A percentile compares a stretch with the other conserved stretches of the same genome.
Conservation (phyloP, 2,888 invertebrate genomes). For the Pseudolycoriella hygida region DNA sequence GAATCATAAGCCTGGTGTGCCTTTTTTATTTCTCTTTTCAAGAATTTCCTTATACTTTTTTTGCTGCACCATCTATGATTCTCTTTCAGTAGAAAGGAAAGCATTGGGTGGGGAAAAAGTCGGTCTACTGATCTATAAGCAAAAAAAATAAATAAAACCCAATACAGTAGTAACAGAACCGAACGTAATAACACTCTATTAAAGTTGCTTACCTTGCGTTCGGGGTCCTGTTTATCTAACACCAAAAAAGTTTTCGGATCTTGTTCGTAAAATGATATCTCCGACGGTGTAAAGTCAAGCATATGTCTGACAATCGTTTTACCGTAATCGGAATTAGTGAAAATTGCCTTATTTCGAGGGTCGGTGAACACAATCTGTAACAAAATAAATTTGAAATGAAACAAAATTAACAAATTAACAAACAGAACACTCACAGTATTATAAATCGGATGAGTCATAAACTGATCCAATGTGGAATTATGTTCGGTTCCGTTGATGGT, state of each 20-base stretch:
- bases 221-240: conserved; percentile 51
- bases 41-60: too few species aligned
- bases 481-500: conserved; percentile 33
- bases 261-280: conserved; percentile 56
- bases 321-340: conserved; percentile 59
- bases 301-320: conserved; percentile 40
- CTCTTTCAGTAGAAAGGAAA: too few species aligned
- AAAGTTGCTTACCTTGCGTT: conserved; percentile 37
- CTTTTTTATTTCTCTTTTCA: too few species aligned
- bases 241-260: conserved; percentile 51
- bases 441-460: conserved; percentile 66
- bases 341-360: conserved; percentile 53
- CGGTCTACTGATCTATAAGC: too few species aligned
- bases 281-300: conserved; percentile 58
- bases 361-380: conserved; percentile 73
- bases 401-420: too few species aligned
- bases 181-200: too few species aligned
- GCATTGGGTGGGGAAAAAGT: too few species aligned
- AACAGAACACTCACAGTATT: conserved; percentile 54
- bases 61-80: too few species aligned
- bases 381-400: neutral
- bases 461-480: conserved; percentile 61
- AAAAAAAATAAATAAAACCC: too few species aligned
- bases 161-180: too few species aligned
- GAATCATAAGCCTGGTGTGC: too few species aligned